Evolutionary conservation across 2,888 invertebrate species (phyloP).

Genomic region (Melanargia galathea): DNA sequence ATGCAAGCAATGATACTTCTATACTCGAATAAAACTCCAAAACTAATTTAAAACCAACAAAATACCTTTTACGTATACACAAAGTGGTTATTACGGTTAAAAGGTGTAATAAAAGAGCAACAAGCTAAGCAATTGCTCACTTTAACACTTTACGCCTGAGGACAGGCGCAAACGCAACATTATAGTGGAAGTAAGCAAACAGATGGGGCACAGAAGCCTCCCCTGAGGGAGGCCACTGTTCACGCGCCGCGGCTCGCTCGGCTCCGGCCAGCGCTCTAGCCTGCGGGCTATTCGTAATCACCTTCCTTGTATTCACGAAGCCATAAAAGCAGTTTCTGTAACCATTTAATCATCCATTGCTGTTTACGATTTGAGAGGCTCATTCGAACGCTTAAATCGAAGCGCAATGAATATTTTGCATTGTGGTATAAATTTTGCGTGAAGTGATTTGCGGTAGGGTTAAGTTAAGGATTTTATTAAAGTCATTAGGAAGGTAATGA

Average conservation of each 20-base stretch:
- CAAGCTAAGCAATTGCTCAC: conserved; percentile 46
- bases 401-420: conserved; percentile 46
- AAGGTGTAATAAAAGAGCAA: conserved; percentile 37
- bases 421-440: not conserved
- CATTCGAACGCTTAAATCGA: conserved; percentile 26
- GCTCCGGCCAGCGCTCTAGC: conserved; percentile 45
- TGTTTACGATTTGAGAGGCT: not conserved
- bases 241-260: conserved; percentile 40
- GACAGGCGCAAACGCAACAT: conserved; percentile 48
- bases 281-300: conserved; percentile 61
- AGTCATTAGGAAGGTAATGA: conserved; percentile 70
- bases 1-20: not conserved
- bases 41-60: conserved; percentile 4
- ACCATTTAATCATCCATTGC: conserved; percentile 45
- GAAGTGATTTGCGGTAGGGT: conserved; percentile 41
- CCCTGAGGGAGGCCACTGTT: conserved; percentile 58
- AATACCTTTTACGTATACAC: conserved; percentile 21
- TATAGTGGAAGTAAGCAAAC: conserved; percentile 44
- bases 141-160: conserved; percentile 50
- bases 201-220: conserved; percentile 61
- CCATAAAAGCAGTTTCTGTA: not conserved
- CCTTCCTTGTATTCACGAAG: conserved; percentile 38
- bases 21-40: not conserved
- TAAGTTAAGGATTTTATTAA: conserved; percentile 67
- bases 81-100: conserved; percentile 32